phyloP scores from a whole-genome alignment of 2,888 invertebrate species.

The Eupeodes luniger region DNA sequence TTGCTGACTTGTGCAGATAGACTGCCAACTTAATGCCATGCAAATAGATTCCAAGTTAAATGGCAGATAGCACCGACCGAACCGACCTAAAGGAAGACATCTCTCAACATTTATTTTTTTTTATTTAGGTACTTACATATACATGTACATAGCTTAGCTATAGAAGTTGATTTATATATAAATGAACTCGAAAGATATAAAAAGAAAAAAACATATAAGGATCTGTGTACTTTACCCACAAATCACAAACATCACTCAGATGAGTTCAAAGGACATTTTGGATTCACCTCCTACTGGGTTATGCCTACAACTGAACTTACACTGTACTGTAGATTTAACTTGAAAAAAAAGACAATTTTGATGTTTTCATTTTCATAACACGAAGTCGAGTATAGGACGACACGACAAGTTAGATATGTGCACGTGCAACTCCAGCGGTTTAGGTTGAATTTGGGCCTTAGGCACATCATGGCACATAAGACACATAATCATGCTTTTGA shows the following conservation, averaged over 20 bases:
- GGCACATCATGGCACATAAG: neutral
- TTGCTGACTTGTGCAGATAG: conserved; percentile 52
- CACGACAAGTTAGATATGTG: too few relatives aligned
- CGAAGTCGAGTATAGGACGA: neutral
- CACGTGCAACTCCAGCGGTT: neutral
- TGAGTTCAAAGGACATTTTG: conserved; percentile 57
- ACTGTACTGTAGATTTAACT: neutral
- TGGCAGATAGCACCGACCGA: conserved; percentile 35
- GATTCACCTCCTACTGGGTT: conserved; percentile 38
- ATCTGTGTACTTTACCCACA: conserved; percentile 51
- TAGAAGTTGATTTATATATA: neutral
- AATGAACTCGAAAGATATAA: neutral
- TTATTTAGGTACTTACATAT: neutral
- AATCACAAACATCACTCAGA: conserved; percentile 61
- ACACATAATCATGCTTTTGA: neutral
- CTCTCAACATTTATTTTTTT: neutral
- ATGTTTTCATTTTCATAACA: conserved; percentile 57
- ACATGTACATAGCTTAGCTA: too few relatives aligned
- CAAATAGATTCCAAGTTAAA: conserved; percentile 66
- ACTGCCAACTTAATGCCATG: conserved; percentile 68
- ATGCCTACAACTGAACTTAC: neutral
- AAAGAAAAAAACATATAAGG: conserved; percentile 18
- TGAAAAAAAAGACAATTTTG: conserved; percentile 37
- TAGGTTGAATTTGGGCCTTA: neutral
- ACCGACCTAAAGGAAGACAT: conserved; percentile 25